Evolutionary conservation across 2,113 vertebrate genomes (phyloP), one percentile per base, ranked within the genome.

Genomic region (Mobula birostris): DNA sequence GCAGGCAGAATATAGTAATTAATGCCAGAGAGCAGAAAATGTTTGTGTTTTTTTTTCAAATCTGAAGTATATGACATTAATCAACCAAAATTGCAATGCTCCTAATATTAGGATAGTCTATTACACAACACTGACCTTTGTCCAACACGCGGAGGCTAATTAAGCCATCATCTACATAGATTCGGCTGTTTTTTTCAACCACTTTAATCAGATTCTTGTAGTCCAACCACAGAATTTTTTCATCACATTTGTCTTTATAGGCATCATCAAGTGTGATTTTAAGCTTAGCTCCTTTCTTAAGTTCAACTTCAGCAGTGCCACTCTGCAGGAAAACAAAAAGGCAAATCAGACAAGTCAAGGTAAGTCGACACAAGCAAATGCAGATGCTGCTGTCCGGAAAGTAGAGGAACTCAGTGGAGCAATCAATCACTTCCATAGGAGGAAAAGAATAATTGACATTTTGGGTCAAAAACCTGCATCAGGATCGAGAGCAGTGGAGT

Each of bases 181-280:
- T 94, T 95, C 98, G 98, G 96, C 96, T 97, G 95, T 98, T 98
- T 8, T 96, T 0, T 0, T 98, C 95, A 40, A 99, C 96, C 82
- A 99, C 99, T 94, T 98, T 99, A 96, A 70, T 97, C 94, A 99
- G 97, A 95, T 99, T 99, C 96, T 99, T 99, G 96, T 99, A 99
- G 97, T 99, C 99, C n/a, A 99, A 2, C 99, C 99, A 99, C 94
- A 99, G 96, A 0, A 95, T 91, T 0, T 97, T 97, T 68, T 99
- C 98, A 0, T 99, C 98, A 0, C 99, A 99, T 0, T 97, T 98
- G 0, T 99, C 98, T 97, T 95, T 98, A 96, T 95, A 98, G 79
- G 97, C 95, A 17, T 99, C 95, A 8, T 99, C 98, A 8, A 99
- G 95, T 0, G 98, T 99, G 87, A 99, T 93, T 96, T 98, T 99